Conservation (phyloP, 2,888 invertebrate species). For the Marasmarcha lunaedactyla region DNA sequence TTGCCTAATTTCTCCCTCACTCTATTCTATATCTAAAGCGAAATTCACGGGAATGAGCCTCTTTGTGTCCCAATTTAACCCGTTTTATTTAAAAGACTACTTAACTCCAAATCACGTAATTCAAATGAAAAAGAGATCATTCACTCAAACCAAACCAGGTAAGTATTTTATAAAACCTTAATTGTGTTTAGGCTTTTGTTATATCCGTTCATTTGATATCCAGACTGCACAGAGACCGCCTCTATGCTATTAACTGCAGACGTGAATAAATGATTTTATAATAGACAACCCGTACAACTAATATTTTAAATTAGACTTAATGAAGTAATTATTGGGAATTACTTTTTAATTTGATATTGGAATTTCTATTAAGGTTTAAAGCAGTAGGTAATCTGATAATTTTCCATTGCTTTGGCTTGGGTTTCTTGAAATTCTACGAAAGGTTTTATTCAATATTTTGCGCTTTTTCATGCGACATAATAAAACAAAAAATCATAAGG, state of each 20-base stretch:
- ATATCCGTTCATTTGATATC: neutral
- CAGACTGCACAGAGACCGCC: neutral
- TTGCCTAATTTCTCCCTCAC: conserved; percentile 20
- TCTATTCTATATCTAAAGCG: neutral
- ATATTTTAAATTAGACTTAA: neutral
- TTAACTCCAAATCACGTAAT: neutral
- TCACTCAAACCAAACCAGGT: neutral
- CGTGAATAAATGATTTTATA: neutral
- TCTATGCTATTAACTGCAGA: conserved; percentile 1
- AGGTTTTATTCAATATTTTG: conserved; percentile 25
- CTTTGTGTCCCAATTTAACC: neutral
- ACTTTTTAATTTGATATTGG: neutral
- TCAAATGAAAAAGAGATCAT: neutral
- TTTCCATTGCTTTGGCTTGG: too few species aligned
- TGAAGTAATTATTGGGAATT: neutral
- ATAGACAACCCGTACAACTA: neutral
- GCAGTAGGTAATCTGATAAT: neutral
- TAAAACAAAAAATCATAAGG: conserved; percentile 29
- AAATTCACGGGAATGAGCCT: conserved; percentile 25
- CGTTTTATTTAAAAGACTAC: neutral
- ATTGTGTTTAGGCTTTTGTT: neutral
- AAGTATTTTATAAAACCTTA: neutral
- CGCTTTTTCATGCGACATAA: conserved; percentile 43
- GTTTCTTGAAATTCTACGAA: too few species aligned
- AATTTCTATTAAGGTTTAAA: neutral